These are phyloP conservation scores for Andricus curvator DNA, from an alignment of 2,888 invertebrate genomes.

Conservation along the genomic window DNA sequence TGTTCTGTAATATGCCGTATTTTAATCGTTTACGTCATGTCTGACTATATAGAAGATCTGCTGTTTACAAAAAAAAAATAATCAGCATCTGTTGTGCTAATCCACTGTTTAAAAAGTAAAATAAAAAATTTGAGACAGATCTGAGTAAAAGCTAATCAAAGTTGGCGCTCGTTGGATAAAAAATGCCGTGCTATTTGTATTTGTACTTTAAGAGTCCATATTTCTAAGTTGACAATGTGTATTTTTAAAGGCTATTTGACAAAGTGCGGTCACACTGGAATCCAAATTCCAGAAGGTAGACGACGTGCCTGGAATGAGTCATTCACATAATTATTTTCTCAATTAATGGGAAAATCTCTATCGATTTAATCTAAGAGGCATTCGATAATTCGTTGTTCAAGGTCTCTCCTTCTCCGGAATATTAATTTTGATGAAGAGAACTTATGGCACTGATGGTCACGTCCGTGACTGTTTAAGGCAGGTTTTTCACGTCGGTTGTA, in stretches of 20 bases:
- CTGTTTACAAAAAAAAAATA: conserved; percentile 30
- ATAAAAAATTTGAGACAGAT: neutral
- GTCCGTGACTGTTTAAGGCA: conserved; percentile 12
- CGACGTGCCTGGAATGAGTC: neutral
- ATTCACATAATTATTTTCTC: neutral
- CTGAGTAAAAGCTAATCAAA: neutral
- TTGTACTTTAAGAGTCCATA: neutral
- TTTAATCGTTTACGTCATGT: conserved; percentile 42
- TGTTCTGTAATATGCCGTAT: conserved; percentile 37
- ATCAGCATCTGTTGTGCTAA: conserved; percentile 25
- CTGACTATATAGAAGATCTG: conserved; percentile 18
- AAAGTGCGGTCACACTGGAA: neutral
- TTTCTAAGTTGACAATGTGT: neutral
- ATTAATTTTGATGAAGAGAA: conserved; percentile 20
- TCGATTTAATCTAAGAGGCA: conserved; percentile 11
- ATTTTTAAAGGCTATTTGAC: neutral
- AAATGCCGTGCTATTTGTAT: neutral
- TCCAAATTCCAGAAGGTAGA: neutral
- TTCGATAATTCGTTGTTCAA: conserved; percentile 14
- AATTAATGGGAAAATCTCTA: conserved; percentile 18
- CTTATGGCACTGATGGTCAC: conserved; percentile 12
- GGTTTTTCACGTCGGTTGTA: conserved; percentile 11
- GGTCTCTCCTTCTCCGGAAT: conserved; percentile 16
- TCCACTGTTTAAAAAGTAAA: conserved; percentile 5
- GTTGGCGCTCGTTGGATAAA: neutral